Conservation (phyloP, 2,888 invertebrate species). For the Dasypogon diadema region DNA sequence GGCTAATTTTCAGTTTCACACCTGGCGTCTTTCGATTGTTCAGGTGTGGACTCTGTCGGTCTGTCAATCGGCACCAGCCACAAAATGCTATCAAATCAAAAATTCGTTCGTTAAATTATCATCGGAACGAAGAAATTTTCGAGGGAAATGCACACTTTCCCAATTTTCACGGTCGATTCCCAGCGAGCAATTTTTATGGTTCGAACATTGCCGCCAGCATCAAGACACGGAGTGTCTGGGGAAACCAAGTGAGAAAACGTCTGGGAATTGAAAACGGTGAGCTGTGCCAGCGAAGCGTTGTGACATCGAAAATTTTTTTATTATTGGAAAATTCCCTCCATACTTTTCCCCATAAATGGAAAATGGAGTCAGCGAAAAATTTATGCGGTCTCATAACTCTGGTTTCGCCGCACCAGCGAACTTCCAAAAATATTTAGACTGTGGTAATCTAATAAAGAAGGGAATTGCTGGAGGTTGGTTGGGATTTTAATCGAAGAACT, state of each 20-base stretch:
- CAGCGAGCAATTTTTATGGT: slow-evolving; percentile 31
- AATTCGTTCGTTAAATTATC: slow-evolving; percentile 5
- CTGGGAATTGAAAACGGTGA: slow-evolving; percentile 30
- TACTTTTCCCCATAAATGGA: not conserved
- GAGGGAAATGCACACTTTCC: not conserved
- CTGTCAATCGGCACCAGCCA: not conserved
- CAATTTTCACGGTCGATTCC: slow-evolving; percentile 46
- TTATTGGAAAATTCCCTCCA: not conserved
- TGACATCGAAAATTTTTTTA: not conserved
- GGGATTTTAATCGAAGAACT: too few species aligned
- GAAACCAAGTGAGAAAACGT: not conserved
- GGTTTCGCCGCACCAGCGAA: too few species aligned
- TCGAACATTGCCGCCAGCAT: not conserved
- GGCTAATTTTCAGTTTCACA: not conserved
- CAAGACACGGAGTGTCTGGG: not conserved
- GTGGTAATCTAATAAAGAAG: too few species aligned
- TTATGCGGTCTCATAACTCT: too few species aligned
- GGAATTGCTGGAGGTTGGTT: too few species aligned
- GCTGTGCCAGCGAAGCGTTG: not conserved
- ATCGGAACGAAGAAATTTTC: not conserved
- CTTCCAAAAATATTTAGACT: too few species aligned
- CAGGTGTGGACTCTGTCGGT: too few species aligned
- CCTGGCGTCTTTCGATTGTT: too few species aligned
- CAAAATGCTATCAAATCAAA: not conserved
- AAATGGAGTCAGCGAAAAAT: too few species aligned